Evolutionary conservation across 2,113 vertebrate species (phyloP).

Genomic region (Megaceryle torquata): DNA sequence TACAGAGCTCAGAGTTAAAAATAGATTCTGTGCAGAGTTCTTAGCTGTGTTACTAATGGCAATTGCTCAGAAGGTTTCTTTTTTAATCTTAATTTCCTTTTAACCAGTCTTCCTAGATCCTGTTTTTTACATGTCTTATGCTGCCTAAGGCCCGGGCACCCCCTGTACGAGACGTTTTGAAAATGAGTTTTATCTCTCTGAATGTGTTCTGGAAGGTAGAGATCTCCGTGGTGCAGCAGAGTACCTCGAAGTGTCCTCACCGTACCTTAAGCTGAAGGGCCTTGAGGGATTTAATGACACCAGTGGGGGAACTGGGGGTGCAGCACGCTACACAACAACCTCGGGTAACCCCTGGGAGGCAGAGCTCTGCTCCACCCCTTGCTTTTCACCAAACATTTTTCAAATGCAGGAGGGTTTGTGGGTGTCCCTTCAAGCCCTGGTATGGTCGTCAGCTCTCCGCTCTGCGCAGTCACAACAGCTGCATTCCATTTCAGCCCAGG

Average conservation of each 20-base stretch:
- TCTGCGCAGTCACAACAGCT: background rate
- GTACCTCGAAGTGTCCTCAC: background rate
- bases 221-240: background rate
- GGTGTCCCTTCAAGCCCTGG: background rate
- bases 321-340: background rate
- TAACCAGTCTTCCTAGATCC: background rate
- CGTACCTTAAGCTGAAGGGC: background rate
- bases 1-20: background rate
- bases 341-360: background rate
- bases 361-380: background rate
- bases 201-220: background rate
- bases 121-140: accelerated
- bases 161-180: no score
- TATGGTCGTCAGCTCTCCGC: background rate
- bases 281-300: background rate
- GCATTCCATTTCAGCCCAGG: background rate
- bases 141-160: background rate
- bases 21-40: background rate
- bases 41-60: background rate
- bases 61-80: background rate
- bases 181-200: background rate
- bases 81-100: no score
- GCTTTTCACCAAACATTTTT: background rate
- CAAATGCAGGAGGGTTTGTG: background rate
- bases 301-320: no score